Evolutionary conservation across 2,888 invertebrate genomes (phyloP).

Genomic region (Himalopsyche kuldschensis): DNA sequence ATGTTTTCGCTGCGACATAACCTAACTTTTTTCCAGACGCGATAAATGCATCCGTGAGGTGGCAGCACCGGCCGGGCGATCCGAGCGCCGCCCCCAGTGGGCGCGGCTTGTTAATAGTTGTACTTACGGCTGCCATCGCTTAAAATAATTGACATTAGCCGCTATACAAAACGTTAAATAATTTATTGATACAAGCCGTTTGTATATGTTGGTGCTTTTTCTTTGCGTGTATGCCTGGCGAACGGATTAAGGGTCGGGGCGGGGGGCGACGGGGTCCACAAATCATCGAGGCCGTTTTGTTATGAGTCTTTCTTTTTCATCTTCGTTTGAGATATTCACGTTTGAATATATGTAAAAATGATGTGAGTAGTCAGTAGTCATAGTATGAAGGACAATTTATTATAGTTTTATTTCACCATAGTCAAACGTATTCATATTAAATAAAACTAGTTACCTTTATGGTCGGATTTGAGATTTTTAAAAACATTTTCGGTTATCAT

Average conservation of each 20-base stretch:
- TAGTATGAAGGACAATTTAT: too few relatives aligned
- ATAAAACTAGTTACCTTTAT: too few relatives aligned
- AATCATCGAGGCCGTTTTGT: constrained; percentile 27
- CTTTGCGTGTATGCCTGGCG: constrained; percentile 16
- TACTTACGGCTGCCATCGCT: constrained; percentile 40
- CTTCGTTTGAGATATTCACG: constrained; percentile 5
- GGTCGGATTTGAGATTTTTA: too few relatives aligned
- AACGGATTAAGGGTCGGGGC: constrained; percentile 15
- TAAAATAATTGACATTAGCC: constrained; percentile 41
- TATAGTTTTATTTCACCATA: too few relatives aligned
- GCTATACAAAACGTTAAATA: constrained; percentile 40
- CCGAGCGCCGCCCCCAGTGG: constrained; percentile 28
- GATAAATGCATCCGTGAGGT: constrained; percentile 36
- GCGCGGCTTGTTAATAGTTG: constrained; percentile 40
- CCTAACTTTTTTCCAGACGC: constrained; percentile 35
- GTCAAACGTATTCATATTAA: too few relatives aligned
- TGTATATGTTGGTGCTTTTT: constrained; percentile 34
- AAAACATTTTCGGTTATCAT: too few relatives aligned
- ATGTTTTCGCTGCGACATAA: constrained; percentile 22
- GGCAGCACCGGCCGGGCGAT: constrained; percentile 34
- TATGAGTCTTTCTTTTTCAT: constrained; percentile 11
- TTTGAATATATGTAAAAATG: neutral
- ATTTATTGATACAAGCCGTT: constrained; percentile 39
- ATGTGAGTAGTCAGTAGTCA: constrained; percentile 15
- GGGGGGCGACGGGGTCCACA: constrained; percentile 21